phyloP scores from a whole-genome alignment of 37 sponge, comb jelly and placozoan genomes.

The Ianthella basta region DNA sequence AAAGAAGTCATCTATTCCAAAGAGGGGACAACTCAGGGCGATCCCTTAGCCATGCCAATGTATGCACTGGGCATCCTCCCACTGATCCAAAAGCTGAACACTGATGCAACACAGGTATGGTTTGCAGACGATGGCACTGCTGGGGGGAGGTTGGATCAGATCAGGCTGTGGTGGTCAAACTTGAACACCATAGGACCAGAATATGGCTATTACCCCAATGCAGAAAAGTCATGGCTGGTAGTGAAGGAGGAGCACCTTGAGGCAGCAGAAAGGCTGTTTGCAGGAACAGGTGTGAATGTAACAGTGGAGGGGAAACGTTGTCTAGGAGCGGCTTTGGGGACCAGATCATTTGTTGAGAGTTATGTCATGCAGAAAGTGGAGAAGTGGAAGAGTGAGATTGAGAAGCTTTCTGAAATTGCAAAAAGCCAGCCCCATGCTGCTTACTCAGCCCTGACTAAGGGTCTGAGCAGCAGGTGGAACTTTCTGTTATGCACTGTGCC shows the following conservation, averaged over 20 bases:
- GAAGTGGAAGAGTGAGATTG: no score
- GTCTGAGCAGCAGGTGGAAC: no score
- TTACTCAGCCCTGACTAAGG: no score
- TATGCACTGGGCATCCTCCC: background rate
- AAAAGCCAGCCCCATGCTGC: no score
- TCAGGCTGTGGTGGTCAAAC: background rate
- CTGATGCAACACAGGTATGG: background rate
- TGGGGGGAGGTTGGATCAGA: background rate
- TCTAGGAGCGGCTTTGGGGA: background rate
- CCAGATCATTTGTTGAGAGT: background rate
- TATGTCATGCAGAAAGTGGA: no score
- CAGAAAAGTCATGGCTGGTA: background rate
- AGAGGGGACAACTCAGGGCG: slow-evolving; percentile 5
- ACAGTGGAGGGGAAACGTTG: background rate
- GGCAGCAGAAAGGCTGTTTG: background rate
- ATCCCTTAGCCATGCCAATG: no score
- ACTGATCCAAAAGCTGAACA: background rate
- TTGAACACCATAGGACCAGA: background rate
- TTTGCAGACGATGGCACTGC: slow-evolving; percentile 13
- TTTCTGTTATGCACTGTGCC: no score
- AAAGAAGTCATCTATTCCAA: background rate
- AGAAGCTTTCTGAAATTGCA: no score
- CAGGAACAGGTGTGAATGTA: background rate
- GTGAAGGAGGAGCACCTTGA: slow-evolving; percentile 2
- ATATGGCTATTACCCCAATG: slow-evolving; percentile 4